Percentiles rank a stretch among this genome's conserved stretches.
These are phyloP conservation scores for Siniperca scherzeri DNA, from an alignment of 2,797 vertebrate species.

Conservation along the genomic window DNA sequence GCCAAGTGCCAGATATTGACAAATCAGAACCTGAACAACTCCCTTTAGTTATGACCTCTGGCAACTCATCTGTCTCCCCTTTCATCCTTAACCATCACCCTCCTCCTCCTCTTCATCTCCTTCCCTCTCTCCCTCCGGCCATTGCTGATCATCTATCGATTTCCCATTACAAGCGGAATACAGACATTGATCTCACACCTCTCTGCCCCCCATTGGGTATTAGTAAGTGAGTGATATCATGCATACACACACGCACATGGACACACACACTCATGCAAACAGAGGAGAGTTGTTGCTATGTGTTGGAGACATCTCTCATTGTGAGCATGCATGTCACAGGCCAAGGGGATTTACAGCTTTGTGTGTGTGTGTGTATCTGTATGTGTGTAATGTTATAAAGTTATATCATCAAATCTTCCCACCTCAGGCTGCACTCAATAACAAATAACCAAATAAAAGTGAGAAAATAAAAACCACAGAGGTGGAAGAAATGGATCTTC, in stretches of 20 bases:
- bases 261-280: constrained; percentile 12
- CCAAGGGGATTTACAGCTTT: constrained; percentile 23
- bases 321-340: constrained; percentile 20
- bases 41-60: constrained; percentile 66
- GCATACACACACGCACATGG: neutral
- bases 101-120: constrained; percentile 29
- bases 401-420: constrained; percentile 51
- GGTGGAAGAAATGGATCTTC: constrained; percentile 61
- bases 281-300: constrained; percentile 1
- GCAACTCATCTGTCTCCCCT: constrained; percentile 59
- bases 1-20: constrained; percentile 62
- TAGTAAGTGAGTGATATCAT: constrained; percentile 65
- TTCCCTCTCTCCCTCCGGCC: constrained; percentile 31
- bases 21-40: constrained; percentile 57
- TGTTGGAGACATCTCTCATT: constrained; percentile 24
- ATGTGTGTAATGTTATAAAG: constrained; percentile 46
- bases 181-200: constrained; percentile 76
- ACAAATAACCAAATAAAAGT: constrained; percentile 73
- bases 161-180: constrained; percentile 80
- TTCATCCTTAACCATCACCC: constrained; percentile 46
- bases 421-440: constrained; percentile 63
- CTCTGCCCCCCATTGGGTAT: constrained; percentile 44
- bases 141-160: constrained; percentile 78
- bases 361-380: constrained; percentile 13
- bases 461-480: constrained; percentile 61